phyloP scores from a whole-genome alignment of 2,888 invertebrate genomes.

The Ischnura elegans region DNA sequence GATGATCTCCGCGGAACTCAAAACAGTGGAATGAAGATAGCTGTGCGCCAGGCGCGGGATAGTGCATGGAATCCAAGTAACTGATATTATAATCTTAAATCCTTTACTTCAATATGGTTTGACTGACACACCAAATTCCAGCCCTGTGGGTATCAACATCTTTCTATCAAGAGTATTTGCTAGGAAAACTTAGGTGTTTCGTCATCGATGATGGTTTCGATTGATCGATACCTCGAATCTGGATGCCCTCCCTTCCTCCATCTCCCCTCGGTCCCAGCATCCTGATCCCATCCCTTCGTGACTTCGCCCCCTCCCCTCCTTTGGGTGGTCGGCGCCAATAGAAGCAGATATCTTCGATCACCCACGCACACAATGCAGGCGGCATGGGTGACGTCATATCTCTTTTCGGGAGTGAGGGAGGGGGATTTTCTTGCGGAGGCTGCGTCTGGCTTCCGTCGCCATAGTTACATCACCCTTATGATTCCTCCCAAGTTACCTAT shows the following conservation, averaged over 20 bases:
- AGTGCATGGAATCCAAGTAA: too few species aligned
- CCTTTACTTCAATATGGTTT: too few species aligned
- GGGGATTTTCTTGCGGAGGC: neutral
- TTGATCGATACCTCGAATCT: too few species aligned
- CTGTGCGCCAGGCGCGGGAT: too few species aligned
- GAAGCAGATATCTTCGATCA: neutral
- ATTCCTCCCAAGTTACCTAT: neutral
- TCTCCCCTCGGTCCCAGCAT: neutral
- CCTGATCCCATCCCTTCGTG: neutral
- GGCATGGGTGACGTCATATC: slow-evolving; percentile 18
- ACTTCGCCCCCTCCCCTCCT: neutral
- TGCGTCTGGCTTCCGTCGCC: neutral
- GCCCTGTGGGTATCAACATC: too few species aligned
- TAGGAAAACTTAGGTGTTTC: too few species aligned
- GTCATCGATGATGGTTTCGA: too few species aligned
- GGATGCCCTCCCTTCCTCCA: neutral
- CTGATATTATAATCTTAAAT: too few species aligned
- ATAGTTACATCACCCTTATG: neutral
- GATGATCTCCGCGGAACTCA: too few species aligned
- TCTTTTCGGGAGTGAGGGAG: neutral
- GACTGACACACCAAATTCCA: too few species aligned
- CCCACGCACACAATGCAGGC: slow-evolving; percentile 22
- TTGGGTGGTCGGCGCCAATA: neutral
- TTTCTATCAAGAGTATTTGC: too few species aligned
- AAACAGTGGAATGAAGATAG: too few species aligned